These are phyloP conservation scores for Limnephilus lunatus DNA, from an alignment of 2,888 invertebrate genomes.

Conservation along the genomic window DNA sequence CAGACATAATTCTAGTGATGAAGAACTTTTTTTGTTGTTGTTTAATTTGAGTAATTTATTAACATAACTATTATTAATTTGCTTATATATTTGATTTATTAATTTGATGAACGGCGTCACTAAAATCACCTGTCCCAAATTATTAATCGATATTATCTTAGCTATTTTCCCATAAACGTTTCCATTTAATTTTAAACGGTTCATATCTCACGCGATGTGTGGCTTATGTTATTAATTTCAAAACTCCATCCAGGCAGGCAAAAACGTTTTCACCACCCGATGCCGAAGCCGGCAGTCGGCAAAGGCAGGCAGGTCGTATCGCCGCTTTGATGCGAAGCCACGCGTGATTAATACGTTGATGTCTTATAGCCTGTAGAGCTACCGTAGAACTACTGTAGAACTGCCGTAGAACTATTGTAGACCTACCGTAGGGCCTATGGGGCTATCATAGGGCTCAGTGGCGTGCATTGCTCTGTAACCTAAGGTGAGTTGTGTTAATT, in stretches of 20 bases:
- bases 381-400: neutral
- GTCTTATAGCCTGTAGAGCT: conserved; percentile 16
- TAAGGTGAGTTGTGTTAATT: no score
- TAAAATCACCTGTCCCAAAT: no score
- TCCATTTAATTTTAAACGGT: neutral
- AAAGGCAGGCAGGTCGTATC: neutral
- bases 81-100: no score
- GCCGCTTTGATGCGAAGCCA: conserved; percentile 42
- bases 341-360: conserved; percentile 49
- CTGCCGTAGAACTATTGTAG: neutral
- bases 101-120: no score
- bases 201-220: neutral
- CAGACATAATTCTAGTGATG: no score
- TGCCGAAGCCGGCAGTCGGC: conserved; percentile 17
- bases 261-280: neutral
- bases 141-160: neutral
- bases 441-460: neutral
- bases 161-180: neutral
- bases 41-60: no score
- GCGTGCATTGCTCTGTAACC: no score
- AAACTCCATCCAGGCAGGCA: conserved; percentile 2
- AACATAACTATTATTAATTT: no score
- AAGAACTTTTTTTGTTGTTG: no score
- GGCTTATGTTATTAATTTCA: neutral
- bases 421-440: neutral